Evolutionary conservation across 2,888 invertebrate species (phyloP), one percentile per base, ranked within the genome.

Genomic region (Smittia sp.): DNA sequence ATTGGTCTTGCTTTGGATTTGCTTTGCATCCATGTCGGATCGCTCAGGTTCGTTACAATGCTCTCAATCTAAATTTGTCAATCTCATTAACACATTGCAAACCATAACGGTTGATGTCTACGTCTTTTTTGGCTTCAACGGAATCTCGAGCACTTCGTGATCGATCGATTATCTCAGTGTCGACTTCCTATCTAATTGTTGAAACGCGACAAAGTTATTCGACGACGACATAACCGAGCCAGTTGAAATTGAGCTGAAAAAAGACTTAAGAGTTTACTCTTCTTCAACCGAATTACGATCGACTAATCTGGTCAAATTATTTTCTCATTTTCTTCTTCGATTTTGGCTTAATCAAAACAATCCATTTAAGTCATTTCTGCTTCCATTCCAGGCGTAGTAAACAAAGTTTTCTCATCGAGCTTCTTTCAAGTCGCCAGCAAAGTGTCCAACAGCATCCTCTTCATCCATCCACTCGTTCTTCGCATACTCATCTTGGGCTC

Each of bases 381-480:
- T 74, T 74, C 32, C 68, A n/a, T 41, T 27, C 78, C 78, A 86
- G 86, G 81, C 1, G 24, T 79, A 1, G 79, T 83, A n/a, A 84
- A 85, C 0, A 80, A 80, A 11, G 27, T 85, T 4, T 77, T 86
- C 3, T 82, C 83, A 18, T 82, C 83, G 75, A 82, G 83, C 15
- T 77, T 80, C 46, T 78, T 85, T 66, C 85, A 85, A 25, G 86
- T 85, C 0, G 78, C 87, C 46, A 86, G 86, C 74, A 83, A 87
- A 74, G 78, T 87, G 25, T 83, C 86, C 75, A 86, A 85, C 78
- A 83, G 86, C 77, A 80, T 82, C 69, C 80, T 88, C 75, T 78
- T 88, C 76, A 76, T 87, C 63, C 87, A 87, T 79, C 86, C 85
- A 0, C 78, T 82, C 0, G 76, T 85, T 0, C 82, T 85, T 15